These are phyloP conservation scores for Bombyx huttoni DNA, from an alignment of 2,888 invertebrate species.

Conservation along the genomic window DNA sequence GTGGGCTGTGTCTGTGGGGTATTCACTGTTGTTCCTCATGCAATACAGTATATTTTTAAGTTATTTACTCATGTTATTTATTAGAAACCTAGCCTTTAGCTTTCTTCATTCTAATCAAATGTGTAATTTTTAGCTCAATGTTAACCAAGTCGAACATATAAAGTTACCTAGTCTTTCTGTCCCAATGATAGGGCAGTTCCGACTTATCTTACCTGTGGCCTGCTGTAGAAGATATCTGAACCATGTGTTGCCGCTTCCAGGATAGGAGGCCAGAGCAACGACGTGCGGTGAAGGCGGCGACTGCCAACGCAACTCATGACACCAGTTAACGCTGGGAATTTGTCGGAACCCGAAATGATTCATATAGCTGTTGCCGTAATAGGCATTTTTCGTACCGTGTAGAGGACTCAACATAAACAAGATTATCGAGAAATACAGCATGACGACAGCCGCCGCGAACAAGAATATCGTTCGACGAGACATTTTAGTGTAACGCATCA, in stretches of 20 bases:
- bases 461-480: conserved; percentile 48
- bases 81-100: too few relatives aligned
- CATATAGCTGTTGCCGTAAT: conserved; percentile 34
- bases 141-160: too few relatives aligned
- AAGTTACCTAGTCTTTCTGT: too few relatives aligned
- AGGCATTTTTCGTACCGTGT: conserved; percentile 29
- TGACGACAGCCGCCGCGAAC: conserved; percentile 38
- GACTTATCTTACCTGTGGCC: conserved; percentile 73
- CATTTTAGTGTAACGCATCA: conserved; percentile 21
- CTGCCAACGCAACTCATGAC: conserved; percentile 56
- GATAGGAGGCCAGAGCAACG: conserved; percentile 82
- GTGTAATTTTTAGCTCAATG: too few relatives aligned
- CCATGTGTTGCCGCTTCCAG: conserved; percentile 91
- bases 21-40: too few relatives aligned
- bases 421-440: conserved; percentile 55
- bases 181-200: too few relatives aligned
- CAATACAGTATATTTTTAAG: too few relatives aligned
- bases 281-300: conserved; percentile 59
- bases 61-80: too few relatives aligned
- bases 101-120: too few relatives aligned
- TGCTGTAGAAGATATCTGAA: conserved; percentile 83
- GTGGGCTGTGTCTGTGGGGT: too few relatives aligned
- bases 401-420: conserved; percentile 51
- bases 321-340: conserved; percentile 60
- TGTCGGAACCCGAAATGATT: conserved; percentile 37